Base-by-base conservation (phyloP, 2,888 invertebrate species). In the Petrolisthes cinctipes region DNA sequence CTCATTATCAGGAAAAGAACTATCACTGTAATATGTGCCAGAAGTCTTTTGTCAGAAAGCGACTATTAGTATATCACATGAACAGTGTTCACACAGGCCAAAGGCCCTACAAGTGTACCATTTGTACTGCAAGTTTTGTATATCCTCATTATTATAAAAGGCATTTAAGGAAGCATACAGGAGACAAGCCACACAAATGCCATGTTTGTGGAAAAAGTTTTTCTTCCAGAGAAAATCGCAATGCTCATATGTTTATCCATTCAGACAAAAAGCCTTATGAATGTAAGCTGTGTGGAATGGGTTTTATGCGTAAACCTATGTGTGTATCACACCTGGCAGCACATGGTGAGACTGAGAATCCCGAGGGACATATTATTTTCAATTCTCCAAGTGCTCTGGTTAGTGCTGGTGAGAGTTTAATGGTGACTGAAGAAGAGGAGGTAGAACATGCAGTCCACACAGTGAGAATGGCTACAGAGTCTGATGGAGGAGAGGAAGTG, bases 151-250 rank as follows among this genome's bases (percentile, higher is more conserved):
- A 91, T 75, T 89, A 84, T 61, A 91, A 89, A 73, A 90, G 90
- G 57, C 91, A 91, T 82, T 71, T 91, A 53, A 66, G 89, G 68
- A 91, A 90, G 14, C 91, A 91, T 61, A 91, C 90, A 4, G 91
- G 91, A 5, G 90, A 90, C 66, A 91, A 90, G 68, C 91, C 91
- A 20, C 88, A 86, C 85, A 89, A 86, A 61, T 91, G 91, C 53
- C 86, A 91, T 93, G 95, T 95, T 23, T 97, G 97, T 92, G 96
- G 96, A 84, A 97, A 97, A 92, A 94, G 95, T 82, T 97, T 97
- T 93, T 96, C 95, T 92, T 96, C 96, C 9, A 94, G 96, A 88
- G 97, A 97, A 93, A 97, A 97, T 82, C 86, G 90, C n/a, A 90
- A 90, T 81, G 91, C 91, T 20, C 91, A 91, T 73, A 89, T 89